phyloP scores from a whole-genome alignment of 2,888 invertebrate species.

The Drosophila buzzatii region DNA sequence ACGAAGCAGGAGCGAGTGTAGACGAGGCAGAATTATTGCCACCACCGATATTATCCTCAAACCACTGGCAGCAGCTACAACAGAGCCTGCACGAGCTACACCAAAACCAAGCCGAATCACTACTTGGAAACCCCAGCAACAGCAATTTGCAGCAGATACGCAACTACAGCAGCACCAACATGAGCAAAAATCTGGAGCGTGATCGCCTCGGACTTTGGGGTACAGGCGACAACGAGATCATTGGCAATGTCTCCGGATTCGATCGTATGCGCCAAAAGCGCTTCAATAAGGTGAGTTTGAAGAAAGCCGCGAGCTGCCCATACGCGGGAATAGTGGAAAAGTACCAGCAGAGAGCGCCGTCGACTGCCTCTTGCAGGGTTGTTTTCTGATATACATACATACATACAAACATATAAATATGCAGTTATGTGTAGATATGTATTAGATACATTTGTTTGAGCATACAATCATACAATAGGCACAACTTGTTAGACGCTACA shows the following conservation, averaged over 20 bases:
- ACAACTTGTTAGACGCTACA: slow-evolving; percentile 51
- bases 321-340: slow-evolving; percentile 65
- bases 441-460: neutral
- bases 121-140: slow-evolving; percentile 26
- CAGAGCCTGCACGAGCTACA: slow-evolving; percentile 56
- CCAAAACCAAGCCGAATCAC: slow-evolving; percentile 35
- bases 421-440: slow-evolving; percentile 7
- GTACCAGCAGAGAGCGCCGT: slow-evolving; percentile 48
- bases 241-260: slow-evolving; percentile 81
- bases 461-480: slow-evolving; percentile 15
- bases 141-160: slow-evolving; percentile 55
- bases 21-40: slow-evolving; percentile 37
- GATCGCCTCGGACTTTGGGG: slow-evolving; percentile 84
- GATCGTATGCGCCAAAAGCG: slow-evolving; percentile 80
- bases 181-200: slow-evolving; percentile 54
- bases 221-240: slow-evolving; percentile 80
- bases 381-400: slow-evolving; percentile 24
- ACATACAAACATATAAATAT: neutral
- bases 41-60: slow-evolving; percentile 62
- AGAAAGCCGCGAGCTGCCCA: slow-evolving; percentile 2
- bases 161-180: slow-evolving; percentile 37
- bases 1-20: slow-evolving; percentile 58
- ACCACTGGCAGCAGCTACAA: slow-evolving; percentile 61
- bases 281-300: slow-evolving; percentile 83
- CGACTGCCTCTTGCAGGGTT: slow-evolving; percentile 47